Evolutionary conservation across 2,888 invertebrate species (phyloP), one percentile per base, ranked within the genome.

Genomic region (Cheilosia scutellata): DNA sequence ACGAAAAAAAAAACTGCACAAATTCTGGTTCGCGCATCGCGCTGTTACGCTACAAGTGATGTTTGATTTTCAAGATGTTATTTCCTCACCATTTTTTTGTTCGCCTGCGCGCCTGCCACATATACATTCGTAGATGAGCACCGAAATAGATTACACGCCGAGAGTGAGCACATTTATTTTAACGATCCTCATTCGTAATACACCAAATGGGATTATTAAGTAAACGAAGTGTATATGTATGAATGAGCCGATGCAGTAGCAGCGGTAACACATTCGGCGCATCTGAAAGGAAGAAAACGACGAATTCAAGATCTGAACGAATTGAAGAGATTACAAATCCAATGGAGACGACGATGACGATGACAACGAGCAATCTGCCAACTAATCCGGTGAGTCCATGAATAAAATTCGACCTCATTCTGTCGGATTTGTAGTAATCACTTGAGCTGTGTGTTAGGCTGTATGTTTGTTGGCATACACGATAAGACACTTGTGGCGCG

Each of bases 141-240:
- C 51, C 82, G 77, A 86, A 86, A 82, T 72, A 82, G 82, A 86
- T 82, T 82, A 76, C 65, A 82, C 82, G 62, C 76, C 82, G n/a
- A 66, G 71, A 82, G 86, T 86, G 82, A 86, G 82, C 86, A 86
- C 76, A 86, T 86, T 86, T 86, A 86, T 86, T 86, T 86, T 86
- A 86, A 86, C 86, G 86, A 86, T 71, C 51, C 76, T 68, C 82
- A 77, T 82, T 86, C 82, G 86, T 86, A 86, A 86, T 86, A 72
- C 72, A 82, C 76, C 76, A 76, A 86, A 86, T 86, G 86, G 86
- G 82, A 82, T 86, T 86, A 86, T 86, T 86, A 86, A 77, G 86
- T 77, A 75, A 77, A 60, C 60, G 13, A 60, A 44, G 44, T 33
- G 11, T 40, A 9, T 3, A 6, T 9, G 9, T 57, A 58, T 76